Base-by-base conservation (phyloP, 2,113 vertebrate genomes). In the Falcunculus frontatus region DNA sequence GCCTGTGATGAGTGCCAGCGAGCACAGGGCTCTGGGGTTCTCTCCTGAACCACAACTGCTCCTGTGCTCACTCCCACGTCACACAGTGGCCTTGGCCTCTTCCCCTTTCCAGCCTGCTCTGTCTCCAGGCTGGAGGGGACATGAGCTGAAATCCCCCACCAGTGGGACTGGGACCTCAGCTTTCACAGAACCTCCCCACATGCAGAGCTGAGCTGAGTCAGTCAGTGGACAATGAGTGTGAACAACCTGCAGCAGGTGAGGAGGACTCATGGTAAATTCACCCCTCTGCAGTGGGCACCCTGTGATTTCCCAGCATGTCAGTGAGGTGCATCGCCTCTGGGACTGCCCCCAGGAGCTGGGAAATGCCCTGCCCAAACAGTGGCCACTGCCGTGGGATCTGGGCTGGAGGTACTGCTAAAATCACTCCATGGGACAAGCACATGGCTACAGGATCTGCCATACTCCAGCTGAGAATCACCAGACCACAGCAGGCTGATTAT, bases 11-110 rank as follows among this genome's bases (percentile, higher is more conserved):
- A 86, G 55, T 49, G n/a, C 18, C 70, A 56, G 35, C 0, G 5
- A 65, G 46, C 1, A 1, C 0, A 0, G 72, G 20, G 41, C 53
- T 76, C 59, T 75, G 0, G 1, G 30, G 5, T 17, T 72, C 46
- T n/a, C 59, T 87, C 52, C 59, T 10, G 47, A 59, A 15, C 25
- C 8, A 3, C 25, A 47, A 1, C 30, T 16, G 3, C 79, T 81
- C 39, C 83, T 47, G 65, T 0, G 0, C 77, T 73, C 0, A 0
- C 27, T 79, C 26, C 35, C 32, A 11, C 23, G 23, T 18, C 1
- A 2, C 0, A 1, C 10, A 3, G 9, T 27, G n/a, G 29, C 73
- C 7, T 17, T 6, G 4, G 10, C 41, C 20, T 63, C 20, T 11
- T 41, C 16, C 14, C 22, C 25, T 41, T 52, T 23, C 39, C 62